Base-by-base conservation (phyloP, 2,797 vertebrate genomes). In the Hypotaenidia philippensis region DNA sequence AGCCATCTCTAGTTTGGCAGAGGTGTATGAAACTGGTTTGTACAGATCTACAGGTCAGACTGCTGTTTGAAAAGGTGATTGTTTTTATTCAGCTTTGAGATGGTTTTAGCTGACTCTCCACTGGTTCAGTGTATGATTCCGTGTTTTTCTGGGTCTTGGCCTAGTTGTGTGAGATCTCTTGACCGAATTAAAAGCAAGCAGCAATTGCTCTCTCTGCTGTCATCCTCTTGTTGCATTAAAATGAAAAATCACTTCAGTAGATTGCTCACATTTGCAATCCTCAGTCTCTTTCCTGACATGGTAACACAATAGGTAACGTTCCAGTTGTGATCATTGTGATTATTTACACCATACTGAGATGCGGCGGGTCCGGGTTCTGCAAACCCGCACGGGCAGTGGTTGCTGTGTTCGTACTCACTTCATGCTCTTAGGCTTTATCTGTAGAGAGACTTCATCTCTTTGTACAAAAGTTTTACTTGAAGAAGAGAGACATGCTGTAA, bases 101-200 rank as follows among this genome's bases (percentile, higher is more conserved):
- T 45, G 65, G 61, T 71, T 93, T 90, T 40, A 78, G 85, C 29
- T 11, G 32, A 2, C 41, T 44, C 19, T 44, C 25, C 45, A 2
- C 27, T 56, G 74, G 31, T 66, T 89, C 32, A 32, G 29, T 49
- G 21, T 75, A 38, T 23, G 55, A 59, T 49, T 40, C 27, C 15
- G 5, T 72, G 45, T 64, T 83, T 89, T 93, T 79, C 75, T 91
- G 82, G 50, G 69, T 68, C 82, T 83, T 95, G 72, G 86, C 76
- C 86, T 87, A 66, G 57, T 92, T 91, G 55, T 41, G 66, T 59
- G 69, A 86, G 69, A 63, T 83, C 69, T 83, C 78, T 83, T 87
- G 87, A 75, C 75, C 2, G 2, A 78, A 49, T 69, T 87, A 52
- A 74, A 81, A 78, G 68, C 53, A 59, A 81, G 25, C 32, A 47